phyloP scores from a whole-genome alignment of 2,797 vertebrate species.

The Cirrhinus mrigala region DNA sequence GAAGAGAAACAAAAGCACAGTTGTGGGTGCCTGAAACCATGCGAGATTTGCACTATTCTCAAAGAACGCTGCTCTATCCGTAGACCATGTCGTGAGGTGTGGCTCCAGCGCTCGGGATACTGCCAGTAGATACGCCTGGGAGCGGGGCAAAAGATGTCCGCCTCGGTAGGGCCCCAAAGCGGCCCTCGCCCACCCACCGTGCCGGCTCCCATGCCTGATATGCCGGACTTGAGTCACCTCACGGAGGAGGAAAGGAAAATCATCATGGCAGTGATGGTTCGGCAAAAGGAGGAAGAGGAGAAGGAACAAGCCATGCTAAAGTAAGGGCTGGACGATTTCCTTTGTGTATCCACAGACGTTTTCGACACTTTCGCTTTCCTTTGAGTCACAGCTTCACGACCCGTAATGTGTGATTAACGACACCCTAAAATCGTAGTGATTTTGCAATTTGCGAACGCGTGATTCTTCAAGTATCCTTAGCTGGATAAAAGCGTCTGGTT shows the following conservation, averaged over 20 bases:
- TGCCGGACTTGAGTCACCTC: conserved; percentile 98
- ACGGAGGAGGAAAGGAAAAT: conserved; percentile 97
- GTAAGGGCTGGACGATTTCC: conserved; percentile 79
- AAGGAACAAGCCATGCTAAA: conserved; percentile 99
- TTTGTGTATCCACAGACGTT: conserved; percentile 16
- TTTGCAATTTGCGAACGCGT: neutral
- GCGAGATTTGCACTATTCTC: conserved; percentile 78
- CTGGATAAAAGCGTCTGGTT: neutral
- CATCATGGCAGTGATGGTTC: conserved; percentile 98
- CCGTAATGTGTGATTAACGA: neutral
- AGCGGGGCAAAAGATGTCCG: conserved; percentile 88
- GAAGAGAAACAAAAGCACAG: conserved; percentile 81
- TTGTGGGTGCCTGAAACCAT: conserved; percentile 83
- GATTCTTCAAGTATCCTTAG: neutral
- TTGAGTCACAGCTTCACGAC: neutral
- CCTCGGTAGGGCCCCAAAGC: conserved; percentile 91
- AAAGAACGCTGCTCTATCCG: conserved; percentile 66
- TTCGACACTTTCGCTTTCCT: conserved; percentile 7
- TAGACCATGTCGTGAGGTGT: conserved; percentile 83
- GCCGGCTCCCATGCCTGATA: conserved; percentile 91
- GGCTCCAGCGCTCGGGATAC: conserved; percentile 76
- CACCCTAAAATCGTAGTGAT: neutral
- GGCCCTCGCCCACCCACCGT: conserved; percentile 92
- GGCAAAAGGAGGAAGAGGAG: conserved; percentile 96
- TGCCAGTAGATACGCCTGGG: conserved; percentile 83